Conservation (phyloP, 1,140 invertebrate genomes). For the Chionoecetes opilio region DNA sequence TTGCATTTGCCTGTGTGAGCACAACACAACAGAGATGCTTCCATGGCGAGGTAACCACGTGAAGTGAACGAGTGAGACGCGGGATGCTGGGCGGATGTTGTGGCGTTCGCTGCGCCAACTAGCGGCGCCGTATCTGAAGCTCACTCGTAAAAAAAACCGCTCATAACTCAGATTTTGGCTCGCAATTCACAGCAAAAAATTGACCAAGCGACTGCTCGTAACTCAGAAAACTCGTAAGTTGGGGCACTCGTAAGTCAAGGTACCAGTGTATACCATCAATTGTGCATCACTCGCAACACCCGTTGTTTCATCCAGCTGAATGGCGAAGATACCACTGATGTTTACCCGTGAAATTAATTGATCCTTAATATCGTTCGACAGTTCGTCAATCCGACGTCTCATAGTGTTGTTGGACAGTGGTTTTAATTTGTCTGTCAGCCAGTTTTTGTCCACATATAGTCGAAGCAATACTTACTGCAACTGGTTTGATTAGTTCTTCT, state of each 20-base stretch:
- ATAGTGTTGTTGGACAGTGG: conserved; percentile 65
- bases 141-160: no score
- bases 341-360: conserved; percentile 57
- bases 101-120: no score
- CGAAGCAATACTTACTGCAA: conserved; percentile 37
- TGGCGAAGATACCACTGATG: conserved; percentile 46
- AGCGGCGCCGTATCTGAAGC: no score
- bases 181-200: no score
- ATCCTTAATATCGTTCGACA: conserved; percentile 57
- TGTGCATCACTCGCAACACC: conserved; percentile 35
- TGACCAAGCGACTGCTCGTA: no score
- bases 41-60: no score
- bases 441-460: conserved; percentile 48
- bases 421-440: conserved; percentile 50
- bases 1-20: no score
- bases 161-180: conserved; percentile 45
- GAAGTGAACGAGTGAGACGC: no score
- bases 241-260: no score
- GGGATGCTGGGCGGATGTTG: no score
- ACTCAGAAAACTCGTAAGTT: no score
- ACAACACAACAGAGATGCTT: no score
- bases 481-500: conserved; percentile 57
- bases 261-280: conserved; percentile 57
- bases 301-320: conserved; percentile 40
- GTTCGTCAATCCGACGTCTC: conserved; percentile 56